These are phyloP conservation scores for Poicephalus meyeri DNA, from an alignment of 2,113 vertebrate genomes.

Conservation along the genomic window DNA sequence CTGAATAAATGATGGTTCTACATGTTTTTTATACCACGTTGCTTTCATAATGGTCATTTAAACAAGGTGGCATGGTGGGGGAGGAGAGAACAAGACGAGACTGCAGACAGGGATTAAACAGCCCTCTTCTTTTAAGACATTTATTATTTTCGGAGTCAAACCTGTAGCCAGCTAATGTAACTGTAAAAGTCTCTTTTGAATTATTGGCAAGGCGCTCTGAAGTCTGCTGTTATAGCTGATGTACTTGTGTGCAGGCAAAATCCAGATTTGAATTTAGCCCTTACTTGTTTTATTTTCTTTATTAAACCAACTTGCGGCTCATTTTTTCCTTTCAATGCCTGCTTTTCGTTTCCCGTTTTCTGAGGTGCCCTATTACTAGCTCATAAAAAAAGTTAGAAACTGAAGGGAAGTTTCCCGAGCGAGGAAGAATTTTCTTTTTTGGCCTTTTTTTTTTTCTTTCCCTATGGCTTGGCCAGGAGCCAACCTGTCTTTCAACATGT, in stretches of 20 bases:
- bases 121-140: slow-evolving; percentile 34
- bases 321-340: slow-evolving; percentile 5
- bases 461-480: slow-evolving; percentile 62
- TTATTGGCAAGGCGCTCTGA: slow-evolving; percentile 16
- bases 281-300: slow-evolving; percentile 61
- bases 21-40: background rate
- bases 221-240: background rate
- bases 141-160: slow-evolving; percentile 63
- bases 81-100: background rate
- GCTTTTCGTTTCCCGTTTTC: background rate
- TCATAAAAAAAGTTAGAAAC: slow-evolving; percentile 67
- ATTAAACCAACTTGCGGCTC: background rate
- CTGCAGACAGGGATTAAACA: slow-evolving; percentile 24
- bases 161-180: slow-evolving; percentile 56
- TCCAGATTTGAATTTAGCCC: slow-evolving; percentile 37
- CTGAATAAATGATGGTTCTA: slow-evolving; percentile 27
- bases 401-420: slow-evolving; percentile 68
- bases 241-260: background rate
- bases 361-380: slow-evolving; percentile 53
- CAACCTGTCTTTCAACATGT: slow-evolving; percentile 73
- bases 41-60: slow-evolving; percentile 54
- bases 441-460: background rate
- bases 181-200: slow-evolving; percentile 58
- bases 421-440: slow-evolving; percentile 43
- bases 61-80: background rate